A percentile compares a stretch with the other conserved stretches of the same genome.
Conservation (phyloP, 2,113 vertebrate genomes). For the Corythornis madagascariensis region DNA sequence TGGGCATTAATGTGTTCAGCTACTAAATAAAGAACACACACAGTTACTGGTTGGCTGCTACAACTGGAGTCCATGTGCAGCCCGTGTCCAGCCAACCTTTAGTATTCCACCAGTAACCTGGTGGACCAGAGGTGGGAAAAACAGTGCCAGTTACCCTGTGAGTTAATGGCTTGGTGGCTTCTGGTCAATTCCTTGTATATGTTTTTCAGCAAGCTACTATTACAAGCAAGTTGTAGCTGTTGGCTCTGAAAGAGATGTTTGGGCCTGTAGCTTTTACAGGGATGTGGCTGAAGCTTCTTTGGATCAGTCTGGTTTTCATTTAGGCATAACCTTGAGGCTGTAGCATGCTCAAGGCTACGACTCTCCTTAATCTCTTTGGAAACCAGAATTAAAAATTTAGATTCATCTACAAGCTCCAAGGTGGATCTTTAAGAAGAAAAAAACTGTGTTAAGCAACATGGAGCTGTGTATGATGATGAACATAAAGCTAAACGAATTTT, state of each 20-base stretch:
- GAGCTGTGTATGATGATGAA: background rate
- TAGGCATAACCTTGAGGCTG: background rate
- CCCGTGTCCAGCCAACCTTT: background rate
- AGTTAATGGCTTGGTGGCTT: background rate
- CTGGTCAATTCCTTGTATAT: background rate
- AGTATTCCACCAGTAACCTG: background rate
- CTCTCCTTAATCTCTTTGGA: background rate
- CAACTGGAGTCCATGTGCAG: too few species aligned
- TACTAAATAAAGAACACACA: background rate
- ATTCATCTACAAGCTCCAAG: background rate
- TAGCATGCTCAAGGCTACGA: background rate
- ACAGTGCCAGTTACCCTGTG: background rate
- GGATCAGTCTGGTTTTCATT: background rate
- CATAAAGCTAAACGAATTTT: background rate
- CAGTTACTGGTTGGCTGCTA: background rate
- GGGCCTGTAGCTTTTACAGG: background rate
- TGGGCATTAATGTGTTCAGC: background rate
- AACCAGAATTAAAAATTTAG: background rate
- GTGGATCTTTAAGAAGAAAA: background rate
- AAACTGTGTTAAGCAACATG: background rate
- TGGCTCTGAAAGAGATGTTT: conserved; percentile 13
- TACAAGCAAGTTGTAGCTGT: conserved; percentile 10
- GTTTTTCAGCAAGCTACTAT: conserved; percentile 11
- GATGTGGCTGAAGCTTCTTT: background rate
- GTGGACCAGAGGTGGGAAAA: background rate